phyloP scores from a whole-genome alignment of 2,797 vertebrate species.

The Pampus argenteus region DNA sequence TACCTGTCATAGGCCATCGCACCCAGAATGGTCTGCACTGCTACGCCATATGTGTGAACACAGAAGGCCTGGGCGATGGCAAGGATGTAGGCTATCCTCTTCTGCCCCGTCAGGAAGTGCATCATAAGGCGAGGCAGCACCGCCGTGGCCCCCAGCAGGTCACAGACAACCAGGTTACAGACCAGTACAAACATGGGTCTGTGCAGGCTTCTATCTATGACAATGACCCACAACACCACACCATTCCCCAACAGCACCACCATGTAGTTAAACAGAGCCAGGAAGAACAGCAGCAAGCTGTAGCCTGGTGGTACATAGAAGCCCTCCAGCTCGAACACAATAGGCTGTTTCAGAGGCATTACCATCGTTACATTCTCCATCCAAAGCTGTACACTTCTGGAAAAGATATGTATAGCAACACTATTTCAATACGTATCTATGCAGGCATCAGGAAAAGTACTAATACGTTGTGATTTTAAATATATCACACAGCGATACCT shows the following conservation, averaged over 20 bases:
- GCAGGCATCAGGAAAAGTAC: background rate
- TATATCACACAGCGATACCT: conserved; percentile 1
- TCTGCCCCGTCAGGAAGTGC: conserved; percentile 63
- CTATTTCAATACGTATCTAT: background rate
- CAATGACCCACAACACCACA: conserved; percentile 49
- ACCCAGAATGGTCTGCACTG: conserved; percentile 63
- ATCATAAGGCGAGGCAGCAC: conserved; percentile 66
- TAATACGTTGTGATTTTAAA: background rate
- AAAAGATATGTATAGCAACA: conserved; percentile 1
- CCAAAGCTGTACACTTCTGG: conserved; percentile 17
- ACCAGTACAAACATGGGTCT: conserved; percentile 75
- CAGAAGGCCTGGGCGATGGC: conserved; percentile 67
- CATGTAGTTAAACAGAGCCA: conserved; percentile 58
- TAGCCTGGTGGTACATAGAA: conserved; percentile 58
- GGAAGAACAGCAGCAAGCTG: conserved; percentile 48
- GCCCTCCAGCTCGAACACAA: conserved; percentile 71
- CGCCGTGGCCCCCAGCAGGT: conserved; percentile 63
- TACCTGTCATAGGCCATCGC: conserved; percentile 77
- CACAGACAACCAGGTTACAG: conserved; percentile 64
- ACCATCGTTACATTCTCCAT: conserved; percentile 65
- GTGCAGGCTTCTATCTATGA: conserved; percentile 61
- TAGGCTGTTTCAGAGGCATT: conserved; percentile 60
- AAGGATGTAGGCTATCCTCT: conserved; percentile 48
- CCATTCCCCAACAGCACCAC: conserved; percentile 63
- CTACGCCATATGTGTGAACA: conserved; percentile 54